Percentiles rank a stretch among this genome's conserved stretches.
These are phyloP conservation scores for Denticeps clupeoides DNA, from an alignment of 2,797 vertebrate species.

Conservation along the genomic window DNA sequence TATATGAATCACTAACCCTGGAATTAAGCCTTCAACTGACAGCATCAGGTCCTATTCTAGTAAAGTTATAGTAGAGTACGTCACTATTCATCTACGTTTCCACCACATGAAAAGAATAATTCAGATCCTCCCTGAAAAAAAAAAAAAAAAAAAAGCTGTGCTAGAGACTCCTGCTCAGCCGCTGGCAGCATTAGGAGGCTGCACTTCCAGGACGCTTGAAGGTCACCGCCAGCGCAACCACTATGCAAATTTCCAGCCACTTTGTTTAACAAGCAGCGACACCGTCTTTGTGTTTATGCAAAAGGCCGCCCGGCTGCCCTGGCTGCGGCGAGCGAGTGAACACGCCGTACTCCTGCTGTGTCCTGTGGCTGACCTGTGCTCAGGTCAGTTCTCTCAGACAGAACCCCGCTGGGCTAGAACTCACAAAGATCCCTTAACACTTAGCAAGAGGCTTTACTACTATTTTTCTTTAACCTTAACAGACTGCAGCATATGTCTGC, in stretches of 20 bases:
- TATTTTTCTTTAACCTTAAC: too few relatives aligned
- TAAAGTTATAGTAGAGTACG: too few relatives aligned
- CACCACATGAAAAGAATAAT: too few relatives aligned
- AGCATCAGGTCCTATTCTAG: too few relatives aligned
- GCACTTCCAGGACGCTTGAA: constrained; percentile 42
- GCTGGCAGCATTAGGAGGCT: constrained; percentile 17
- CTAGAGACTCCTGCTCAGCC: too few relatives aligned
- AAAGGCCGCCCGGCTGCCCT: constrained; percentile 27
- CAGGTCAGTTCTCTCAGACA: constrained; percentile 27
- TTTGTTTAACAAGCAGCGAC: constrained; percentile 66
- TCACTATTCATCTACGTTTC: too few relatives aligned
- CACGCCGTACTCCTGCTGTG: constrained; percentile 22
- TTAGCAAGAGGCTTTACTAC: neutral
- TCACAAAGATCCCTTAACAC: neutral
- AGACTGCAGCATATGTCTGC: neutral
- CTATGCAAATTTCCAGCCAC: constrained; percentile 56
- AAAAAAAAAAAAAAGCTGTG: too few relatives aligned
- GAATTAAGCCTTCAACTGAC: too few relatives aligned
- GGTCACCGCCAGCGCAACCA: constrained; percentile 49
- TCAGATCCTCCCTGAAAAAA: too few relatives aligned
- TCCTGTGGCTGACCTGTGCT: constrained; percentile 44
- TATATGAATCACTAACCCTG: too few relatives aligned
- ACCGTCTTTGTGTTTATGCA: constrained; percentile 60
- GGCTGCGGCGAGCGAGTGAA: constrained; percentile 28
- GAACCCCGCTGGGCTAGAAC: constrained; percentile 7